Evolutionary conservation across 2,113 vertebrate genomes (phyloP), one percentile per base, ranked within the genome.

Genomic region (Spheniscus mendiculus): DNA sequence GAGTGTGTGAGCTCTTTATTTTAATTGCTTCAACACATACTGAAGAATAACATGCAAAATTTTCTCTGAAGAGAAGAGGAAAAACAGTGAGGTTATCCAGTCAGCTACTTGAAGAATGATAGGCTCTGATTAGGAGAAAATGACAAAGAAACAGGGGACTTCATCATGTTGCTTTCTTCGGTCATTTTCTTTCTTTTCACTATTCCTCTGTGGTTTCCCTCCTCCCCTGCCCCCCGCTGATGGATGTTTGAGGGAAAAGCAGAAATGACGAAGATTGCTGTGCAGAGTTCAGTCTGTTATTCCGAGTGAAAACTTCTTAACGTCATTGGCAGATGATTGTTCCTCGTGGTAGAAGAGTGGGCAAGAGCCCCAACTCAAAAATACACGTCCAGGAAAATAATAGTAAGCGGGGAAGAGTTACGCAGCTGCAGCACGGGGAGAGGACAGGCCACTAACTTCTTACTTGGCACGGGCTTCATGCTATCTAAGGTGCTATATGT

Each of bases 361-460:
- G 79, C 77, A 93, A 53, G 29, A 83, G 38, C 45, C 76, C 52
- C 50, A 42, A 3, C 19, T 82, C 65, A 90, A 81, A 96, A 93
- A 88, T 65, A 50, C 47, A 52, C 84, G 96, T 97, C 92, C 89
- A 90, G 92, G 77, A 94, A 96, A 95, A 86, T 53, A 77, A 73
- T 81, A 86, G 30, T 85, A 87, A 87, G 58, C 3, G 2, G 73
- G 73, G 74, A 94, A 89, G 53, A 83, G 56, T 85, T 76, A 89
- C 2, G 0, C 66, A 95, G 77, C 56, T 94, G 83, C 87, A 94
- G 66, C 36, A 45, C 13, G 78, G 47, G 25, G 50, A 79, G 17
- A 38, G 32, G 27, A 84, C 30, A 63, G 80, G 69, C 29, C 63
- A 55, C 42, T 63, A 53, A 45, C 52, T 89, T 91, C 78, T 90